Percentiles rank a stretch among this genome's conserved stretches.
Conservation (phyloP, 2,113 vertebrate genomes). For the Ellobius talpinus region DNA sequence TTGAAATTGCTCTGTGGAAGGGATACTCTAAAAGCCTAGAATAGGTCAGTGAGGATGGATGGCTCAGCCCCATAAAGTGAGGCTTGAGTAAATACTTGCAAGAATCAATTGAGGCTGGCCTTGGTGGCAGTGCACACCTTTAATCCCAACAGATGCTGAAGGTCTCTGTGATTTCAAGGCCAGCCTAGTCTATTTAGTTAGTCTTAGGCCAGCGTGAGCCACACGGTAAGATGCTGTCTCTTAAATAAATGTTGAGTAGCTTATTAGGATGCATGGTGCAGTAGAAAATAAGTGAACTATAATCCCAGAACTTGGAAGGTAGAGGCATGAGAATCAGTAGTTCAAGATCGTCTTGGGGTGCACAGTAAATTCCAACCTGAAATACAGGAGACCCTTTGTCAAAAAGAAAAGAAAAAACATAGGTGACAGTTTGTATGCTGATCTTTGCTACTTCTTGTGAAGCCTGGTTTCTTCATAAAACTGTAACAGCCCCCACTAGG, state of each 20-base stretch:
- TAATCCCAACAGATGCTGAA: not conserved
- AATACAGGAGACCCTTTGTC: not conserved
- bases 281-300: not conserved
- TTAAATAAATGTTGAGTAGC: not conserved
- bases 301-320: not conserved
- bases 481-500: not conserved
- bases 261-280: not conserved
- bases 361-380: not conserved
- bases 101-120: not conserved
- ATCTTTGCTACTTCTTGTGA: not conserved
- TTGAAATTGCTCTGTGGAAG: slow-evolving; percentile 47
- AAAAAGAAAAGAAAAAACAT: not conserved
- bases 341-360: not conserved
- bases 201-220: too few species aligned
- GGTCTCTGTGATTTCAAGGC: not conserved
- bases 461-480: slow-evolving; percentile 23
- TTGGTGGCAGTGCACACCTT: too few species aligned
- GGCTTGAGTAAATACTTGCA: not conserved
- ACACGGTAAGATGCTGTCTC: not conserved
- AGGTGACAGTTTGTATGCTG: not conserved
- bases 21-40: not conserved
- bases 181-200: not conserved
- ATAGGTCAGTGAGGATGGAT: not conserved
- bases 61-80: not conserved
- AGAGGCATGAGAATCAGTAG: not conserved